A percentile compares a stretch with the other conserved stretches of the same genome.
Evolutionary conservation across 2,113 vertebrate genomes (phyloP).

Genomic region (Gasterosteus nipponicus): DNA sequence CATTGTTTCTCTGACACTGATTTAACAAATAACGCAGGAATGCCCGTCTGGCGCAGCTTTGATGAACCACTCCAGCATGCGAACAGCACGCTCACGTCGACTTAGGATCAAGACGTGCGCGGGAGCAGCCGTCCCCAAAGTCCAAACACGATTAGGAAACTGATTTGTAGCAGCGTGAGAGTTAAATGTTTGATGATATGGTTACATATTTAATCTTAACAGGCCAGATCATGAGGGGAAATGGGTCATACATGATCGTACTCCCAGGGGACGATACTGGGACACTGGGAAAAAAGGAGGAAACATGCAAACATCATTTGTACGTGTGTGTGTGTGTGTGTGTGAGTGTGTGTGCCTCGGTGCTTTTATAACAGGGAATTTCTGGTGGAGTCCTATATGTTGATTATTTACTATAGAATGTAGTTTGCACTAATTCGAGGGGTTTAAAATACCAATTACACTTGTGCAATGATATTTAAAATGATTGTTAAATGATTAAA

Average conservation of each 20-base stretch:
- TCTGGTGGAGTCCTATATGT: not conserved
- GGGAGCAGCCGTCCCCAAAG: slow-evolving; percentile 34
- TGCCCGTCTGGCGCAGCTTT: slow-evolving; percentile 18
- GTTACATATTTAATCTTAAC: slow-evolving; percentile 69
- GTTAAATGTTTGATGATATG: slow-evolving; percentile 72
- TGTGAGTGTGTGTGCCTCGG: not conserved
- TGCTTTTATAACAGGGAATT: slow-evolving; percentile 11
- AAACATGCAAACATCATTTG: slow-evolving; percentile 4
- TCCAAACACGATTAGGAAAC: slow-evolving; percentile 45
- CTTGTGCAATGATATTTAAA: not conserved
- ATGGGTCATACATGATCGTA: slow-evolving; percentile 67
- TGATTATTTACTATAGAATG: slow-evolving; percentile 1
- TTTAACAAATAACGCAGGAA: slow-evolving; percentile 56
- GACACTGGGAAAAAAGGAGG: slow-evolving; percentile 21
- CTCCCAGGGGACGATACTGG: slow-evolving; percentile 33
- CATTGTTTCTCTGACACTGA: slow-evolving; percentile 40
- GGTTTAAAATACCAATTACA: not conserved
- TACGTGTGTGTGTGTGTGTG: not conserved
- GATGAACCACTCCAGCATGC: slow-evolving; percentile 50
- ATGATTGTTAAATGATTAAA: too few species aligned
- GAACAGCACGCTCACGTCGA: slow-evolving; percentile 39
- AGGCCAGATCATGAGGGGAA: slow-evolving; percentile 62
- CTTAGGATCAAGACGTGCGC: slow-evolving; percentile 57
- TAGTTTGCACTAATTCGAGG: not conserved
- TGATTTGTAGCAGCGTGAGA: slow-evolving; percentile 56